phyloP scores from a whole-genome alignment of 37 sponge, comb jelly and placozoan species.

The Crambe crambe region DNA sequence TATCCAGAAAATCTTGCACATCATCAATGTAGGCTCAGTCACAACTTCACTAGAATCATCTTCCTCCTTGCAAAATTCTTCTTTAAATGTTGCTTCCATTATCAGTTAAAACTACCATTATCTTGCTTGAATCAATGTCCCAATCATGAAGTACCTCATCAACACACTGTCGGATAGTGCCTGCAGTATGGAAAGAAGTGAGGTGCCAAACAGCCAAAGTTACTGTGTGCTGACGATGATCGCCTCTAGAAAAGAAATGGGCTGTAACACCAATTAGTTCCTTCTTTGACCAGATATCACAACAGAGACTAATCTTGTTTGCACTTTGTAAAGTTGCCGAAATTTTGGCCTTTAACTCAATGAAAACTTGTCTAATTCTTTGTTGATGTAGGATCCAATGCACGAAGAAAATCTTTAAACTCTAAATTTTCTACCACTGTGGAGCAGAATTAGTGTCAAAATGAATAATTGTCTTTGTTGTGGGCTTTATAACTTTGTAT shows the following conservation, averaged over 20 bases:
- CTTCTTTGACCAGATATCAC: conserved; percentile 37
- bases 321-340: not conserved
- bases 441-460: too few species aligned
- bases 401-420: not conserved
- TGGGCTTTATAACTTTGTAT: too few species aligned
- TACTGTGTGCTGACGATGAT: not conserved
- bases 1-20: not conserved
- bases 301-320: conserved; percentile 6
- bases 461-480: too few species aligned
- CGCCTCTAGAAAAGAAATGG: conserved; percentile 4
- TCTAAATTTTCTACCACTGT: not conserved
- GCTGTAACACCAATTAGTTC: conserved; percentile 32
- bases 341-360: conserved; percentile 12
- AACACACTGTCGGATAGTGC: not conserved
- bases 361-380: not conserved
- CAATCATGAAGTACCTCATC: conserved; percentile 12
- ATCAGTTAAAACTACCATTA: conserved; percentile 18
- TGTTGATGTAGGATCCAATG: not conserved
- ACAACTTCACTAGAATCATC: conserved; percentile 2
- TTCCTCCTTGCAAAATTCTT: not conserved
- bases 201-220: conserved; percentile 27
- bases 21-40: not conserved
- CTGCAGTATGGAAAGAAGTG: conserved; percentile 7
- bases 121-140: conserved; percentile 12
- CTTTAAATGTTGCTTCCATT: conserved; percentile 44